Conservation (phyloP, 2,113 vertebrate species). For the Istiophorus platypterus region DNA sequence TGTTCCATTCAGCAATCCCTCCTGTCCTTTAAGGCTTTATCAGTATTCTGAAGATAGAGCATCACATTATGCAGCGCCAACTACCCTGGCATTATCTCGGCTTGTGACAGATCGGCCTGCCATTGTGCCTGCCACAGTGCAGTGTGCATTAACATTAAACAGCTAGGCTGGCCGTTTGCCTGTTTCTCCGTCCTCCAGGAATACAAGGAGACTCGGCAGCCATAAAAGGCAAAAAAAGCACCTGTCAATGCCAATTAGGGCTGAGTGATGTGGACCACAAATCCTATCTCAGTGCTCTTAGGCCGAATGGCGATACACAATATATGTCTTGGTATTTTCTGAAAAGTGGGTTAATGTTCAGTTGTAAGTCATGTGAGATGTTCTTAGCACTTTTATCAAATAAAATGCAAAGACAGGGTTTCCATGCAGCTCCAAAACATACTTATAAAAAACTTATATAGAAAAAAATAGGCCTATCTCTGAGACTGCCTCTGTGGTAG, state of each 20-base stretch:
- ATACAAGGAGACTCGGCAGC: conserved; percentile 73
- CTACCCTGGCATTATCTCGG: conserved; percentile 78
- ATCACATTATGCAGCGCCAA: conserved; percentile 80
- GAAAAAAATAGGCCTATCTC: too few species aligned
- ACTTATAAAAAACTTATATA: too few species aligned
- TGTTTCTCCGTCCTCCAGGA: conserved; percentile 66
- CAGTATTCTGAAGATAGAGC: conserved; percentile 75
- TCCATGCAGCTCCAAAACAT: too few species aligned
- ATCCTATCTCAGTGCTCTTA: too few species aligned
- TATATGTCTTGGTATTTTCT: too few species aligned
- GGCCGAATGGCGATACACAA: too few species aligned
- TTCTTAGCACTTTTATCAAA: too few species aligned
- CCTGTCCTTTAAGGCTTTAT: conserved; percentile 75
- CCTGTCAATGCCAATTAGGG: conserved; percentile 62
- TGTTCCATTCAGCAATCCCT: conserved; percentile 58
- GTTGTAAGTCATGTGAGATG: too few species aligned
- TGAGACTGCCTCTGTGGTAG: too few species aligned
- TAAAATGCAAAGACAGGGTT: too few species aligned
- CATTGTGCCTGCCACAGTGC: conserved; percentile 70
- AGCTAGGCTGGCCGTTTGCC: conserved; percentile 74
- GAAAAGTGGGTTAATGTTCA: too few species aligned
- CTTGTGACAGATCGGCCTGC: conserved; percentile 79
- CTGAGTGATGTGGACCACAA: too few species aligned
- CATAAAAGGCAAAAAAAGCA: conserved; percentile 71
- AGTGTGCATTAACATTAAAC: conserved; percentile 80